These are phyloP conservation scores for Muscicapa adusta DNA, from an alignment of 2,113 vertebrate genomes.

Conservation along the genomic window DNA sequence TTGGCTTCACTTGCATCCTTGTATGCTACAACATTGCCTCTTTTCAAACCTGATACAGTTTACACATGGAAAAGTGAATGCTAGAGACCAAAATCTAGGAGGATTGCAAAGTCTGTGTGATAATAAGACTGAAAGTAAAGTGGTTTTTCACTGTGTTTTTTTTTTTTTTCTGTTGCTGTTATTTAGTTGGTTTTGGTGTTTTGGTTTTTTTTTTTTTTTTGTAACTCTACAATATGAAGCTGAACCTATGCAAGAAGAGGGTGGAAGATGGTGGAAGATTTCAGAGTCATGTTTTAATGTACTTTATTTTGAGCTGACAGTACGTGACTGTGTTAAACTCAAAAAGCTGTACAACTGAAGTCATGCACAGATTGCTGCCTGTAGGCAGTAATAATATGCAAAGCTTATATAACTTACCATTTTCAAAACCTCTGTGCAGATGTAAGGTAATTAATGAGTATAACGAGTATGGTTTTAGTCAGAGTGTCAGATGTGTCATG, in stretches of 20 bases:
- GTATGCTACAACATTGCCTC: background rate
- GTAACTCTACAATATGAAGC: background rate
- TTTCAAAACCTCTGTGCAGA: background rate
- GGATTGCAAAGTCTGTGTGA: background rate
- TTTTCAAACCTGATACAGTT: background rate
- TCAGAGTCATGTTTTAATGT: background rate
- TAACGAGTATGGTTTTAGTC: background rate
- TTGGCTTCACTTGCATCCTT: background rate
- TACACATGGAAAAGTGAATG: background rate
- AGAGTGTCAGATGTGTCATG: background rate
- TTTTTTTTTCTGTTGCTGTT: background rate
- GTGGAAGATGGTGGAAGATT: background rate
- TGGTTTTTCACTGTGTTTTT: fast-evolving
- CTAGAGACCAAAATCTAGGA: background rate
- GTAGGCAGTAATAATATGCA: conserved; percentile 12
- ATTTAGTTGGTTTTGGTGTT: background rate
- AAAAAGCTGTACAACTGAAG: background rate
- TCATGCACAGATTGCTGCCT: background rate
- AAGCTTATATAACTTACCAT: conserved; percentile 1
- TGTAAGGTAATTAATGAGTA: background rate
- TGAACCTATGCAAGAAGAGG: background rate
- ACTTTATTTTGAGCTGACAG: conserved; percentile 22
- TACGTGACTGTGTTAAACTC: background rate
- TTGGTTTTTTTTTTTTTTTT: background rate
- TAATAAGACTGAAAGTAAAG: background rate